A percentile compares a stretch with the other conserved stretches of the same genome.
Conservation (phyloP, 2,113 vertebrate genomes). For the Lathamus discolor region DNA sequence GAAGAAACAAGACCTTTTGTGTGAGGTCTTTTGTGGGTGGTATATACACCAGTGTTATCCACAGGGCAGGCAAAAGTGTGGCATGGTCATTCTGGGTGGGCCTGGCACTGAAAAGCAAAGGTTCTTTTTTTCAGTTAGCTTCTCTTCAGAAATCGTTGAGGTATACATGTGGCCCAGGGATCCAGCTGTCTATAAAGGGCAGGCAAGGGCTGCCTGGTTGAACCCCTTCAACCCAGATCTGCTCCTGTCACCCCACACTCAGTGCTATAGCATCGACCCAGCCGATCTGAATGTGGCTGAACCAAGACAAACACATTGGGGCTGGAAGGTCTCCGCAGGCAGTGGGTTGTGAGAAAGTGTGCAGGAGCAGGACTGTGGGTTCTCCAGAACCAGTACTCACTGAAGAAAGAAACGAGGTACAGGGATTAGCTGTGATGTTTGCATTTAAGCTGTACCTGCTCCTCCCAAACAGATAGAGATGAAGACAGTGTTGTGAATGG, state of each 20-base stretch:
- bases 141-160: neutral
- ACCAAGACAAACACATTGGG: accelerated
- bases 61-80: neutral
- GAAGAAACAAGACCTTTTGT: neutral
- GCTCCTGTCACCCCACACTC: accelerated
- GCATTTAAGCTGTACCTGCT: neutral
- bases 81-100: neutral
- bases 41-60: neutral
- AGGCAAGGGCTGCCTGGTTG: neutral
- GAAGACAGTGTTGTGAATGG: neutral
- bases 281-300: neutral
- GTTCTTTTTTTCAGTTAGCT: neutral
- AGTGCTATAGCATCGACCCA: too few relatives aligned
- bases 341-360: neutral
- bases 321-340: neutral
- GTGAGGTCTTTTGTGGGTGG: neutral
- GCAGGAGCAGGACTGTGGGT: neutral
- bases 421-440: neutral
- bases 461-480: neutral
- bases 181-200: neutral
- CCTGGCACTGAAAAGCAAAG: neutral
- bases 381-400: neutral
- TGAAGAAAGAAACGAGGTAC: neutral
- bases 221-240: neutral
- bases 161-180: neutral